Conservation (phyloP, 2,888 invertebrate species). For the Aspidiotus rigidus region DNA sequence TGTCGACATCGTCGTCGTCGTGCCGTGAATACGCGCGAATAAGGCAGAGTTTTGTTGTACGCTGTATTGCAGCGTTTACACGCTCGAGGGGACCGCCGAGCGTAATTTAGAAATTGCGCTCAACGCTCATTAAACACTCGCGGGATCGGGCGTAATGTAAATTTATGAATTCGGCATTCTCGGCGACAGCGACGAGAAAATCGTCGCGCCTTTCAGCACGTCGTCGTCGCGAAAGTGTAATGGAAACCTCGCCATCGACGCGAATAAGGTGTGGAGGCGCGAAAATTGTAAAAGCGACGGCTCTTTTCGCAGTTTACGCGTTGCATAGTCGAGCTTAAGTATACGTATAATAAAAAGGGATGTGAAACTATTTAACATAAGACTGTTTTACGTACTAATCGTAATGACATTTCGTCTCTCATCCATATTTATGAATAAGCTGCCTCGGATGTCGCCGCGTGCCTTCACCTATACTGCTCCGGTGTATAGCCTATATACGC, state of each 20-base stretch:
- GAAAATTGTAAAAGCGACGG: slow-evolving; percentile 4
- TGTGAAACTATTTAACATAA: slow-evolving; percentile 8
- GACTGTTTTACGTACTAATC: slow-evolving; percentile 9
- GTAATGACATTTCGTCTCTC: slow-evolving; percentile 6
- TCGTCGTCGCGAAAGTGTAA: slow-evolving; percentile 5
- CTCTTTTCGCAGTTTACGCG: slow-evolving; percentile 13
- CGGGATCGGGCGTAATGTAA: slow-evolving; percentile 11
- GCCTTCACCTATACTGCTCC: too few relatives aligned
- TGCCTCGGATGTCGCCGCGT: not conserved
- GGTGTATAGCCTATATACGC: too few relatives aligned
- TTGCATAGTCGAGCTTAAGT: slow-evolving; percentile 1
- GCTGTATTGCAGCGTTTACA: not conserved
- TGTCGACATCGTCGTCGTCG: not conserved
- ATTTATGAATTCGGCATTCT: slow-evolving; percentile 9
- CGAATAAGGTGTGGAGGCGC: not conserved
- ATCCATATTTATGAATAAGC: slow-evolving; percentile 11
- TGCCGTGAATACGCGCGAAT: not conserved
- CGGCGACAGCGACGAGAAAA: slow-evolving; percentile 5
- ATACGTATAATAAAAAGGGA: slow-evolving; percentile 16
- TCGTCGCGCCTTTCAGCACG: not conserved
- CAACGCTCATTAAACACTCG: slow-evolving; percentile 5
- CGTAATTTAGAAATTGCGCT: slow-evolving; percentile 2
- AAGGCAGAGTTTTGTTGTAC: not conserved
- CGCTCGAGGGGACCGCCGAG: slow-evolving; percentile 4
- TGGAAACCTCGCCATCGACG: slow-evolving; percentile 9